A percentile compares a stretch with the other conserved stretches of the same genome.
Conservation (phyloP, 2,888 invertebrate species). For the Philereme transversata region DNA sequence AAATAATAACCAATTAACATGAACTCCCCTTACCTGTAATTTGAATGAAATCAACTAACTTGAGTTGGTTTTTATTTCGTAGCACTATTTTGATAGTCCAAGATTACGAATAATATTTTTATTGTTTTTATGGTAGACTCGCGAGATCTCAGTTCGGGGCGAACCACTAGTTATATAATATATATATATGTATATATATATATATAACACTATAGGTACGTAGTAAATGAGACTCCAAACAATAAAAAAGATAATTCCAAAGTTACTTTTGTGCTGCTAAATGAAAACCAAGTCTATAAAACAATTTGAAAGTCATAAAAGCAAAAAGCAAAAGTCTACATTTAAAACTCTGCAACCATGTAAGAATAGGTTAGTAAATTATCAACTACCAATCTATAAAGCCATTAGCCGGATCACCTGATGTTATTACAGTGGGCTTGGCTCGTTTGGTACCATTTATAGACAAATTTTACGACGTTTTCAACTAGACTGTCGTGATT, state of each 20-base stretch:
- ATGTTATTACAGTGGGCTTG: constrained; percentile 12
- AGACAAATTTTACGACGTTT: constrained; percentile 23
- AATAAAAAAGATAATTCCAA: neutral
- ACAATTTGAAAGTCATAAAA: neutral
- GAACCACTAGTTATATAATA: too few species aligned
- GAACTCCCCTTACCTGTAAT: too few species aligned
- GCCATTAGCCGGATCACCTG: constrained; percentile 12
- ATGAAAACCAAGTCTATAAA: neutral
- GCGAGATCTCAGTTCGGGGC: too few species aligned
- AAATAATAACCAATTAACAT: too few species aligned
- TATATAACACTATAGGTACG: too few species aligned
- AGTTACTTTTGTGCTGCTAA: neutral
- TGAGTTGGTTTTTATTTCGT: too few species aligned
- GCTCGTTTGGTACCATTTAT: constrained; percentile 2
- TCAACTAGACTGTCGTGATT: constrained; percentile 29
- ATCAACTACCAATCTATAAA: constrained; percentile 7
- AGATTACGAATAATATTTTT: too few species aligned
- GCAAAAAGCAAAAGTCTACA: neutral
- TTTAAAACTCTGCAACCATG: constrained; percentile 1
- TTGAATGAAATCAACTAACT: too few species aligned
- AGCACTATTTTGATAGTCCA: too few species aligned
- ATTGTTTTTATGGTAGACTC: too few species aligned
- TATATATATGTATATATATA: too few species aligned
- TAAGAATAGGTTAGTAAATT: neutral
- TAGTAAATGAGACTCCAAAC: too few species aligned